Evolutionary conservation across 2,797 vertebrate species (phyloP).

Genomic region (Anolis apletophallus): DNA sequence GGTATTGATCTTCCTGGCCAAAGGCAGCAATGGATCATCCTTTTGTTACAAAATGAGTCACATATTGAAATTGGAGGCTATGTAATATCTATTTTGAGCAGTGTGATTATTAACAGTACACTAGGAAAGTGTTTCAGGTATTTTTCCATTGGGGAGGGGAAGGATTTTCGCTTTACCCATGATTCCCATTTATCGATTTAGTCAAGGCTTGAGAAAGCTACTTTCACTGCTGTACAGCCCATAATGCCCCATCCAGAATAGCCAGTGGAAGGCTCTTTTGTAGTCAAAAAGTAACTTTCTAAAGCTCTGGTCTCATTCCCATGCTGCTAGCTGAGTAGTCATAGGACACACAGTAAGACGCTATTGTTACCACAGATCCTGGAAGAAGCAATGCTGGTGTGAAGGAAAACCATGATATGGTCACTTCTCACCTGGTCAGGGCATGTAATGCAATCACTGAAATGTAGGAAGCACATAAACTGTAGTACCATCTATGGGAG

Average conservation of each 20-base stretch:
- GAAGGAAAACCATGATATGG: not conserved
- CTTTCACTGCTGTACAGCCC: too few species aligned
- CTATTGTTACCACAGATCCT: not conserved
- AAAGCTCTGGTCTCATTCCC: not conserved
- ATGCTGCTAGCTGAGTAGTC: not conserved
- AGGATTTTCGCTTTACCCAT: not conserved
- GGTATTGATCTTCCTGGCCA: not conserved
- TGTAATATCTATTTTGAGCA: not conserved
- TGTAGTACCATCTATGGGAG: not conserved
- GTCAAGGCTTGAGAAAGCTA: too few species aligned
- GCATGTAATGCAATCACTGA: not conserved
- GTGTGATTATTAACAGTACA: not conserved
- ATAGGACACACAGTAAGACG: not conserved
- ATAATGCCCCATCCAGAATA: too few species aligned
- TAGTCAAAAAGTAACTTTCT: too few species aligned
- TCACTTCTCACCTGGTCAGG: not conserved
- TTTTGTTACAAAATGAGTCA: constrained; percentile 5
- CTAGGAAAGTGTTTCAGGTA: not conserved
- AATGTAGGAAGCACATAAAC: not conserved
- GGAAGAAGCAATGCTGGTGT: not conserved
- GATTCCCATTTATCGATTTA: too few species aligned
- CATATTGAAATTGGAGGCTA: constrained; percentile 1
- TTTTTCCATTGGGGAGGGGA: not conserved
- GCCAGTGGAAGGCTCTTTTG: too few species aligned
- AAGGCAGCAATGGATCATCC: not conserved